Percentiles rank a stretch among this genome's conserved stretches.
These are phyloP conservation scores for Branchellion lobata DNA, from an alignment of 2,888 invertebrate genomes.

Conservation along the genomic window DNA sequence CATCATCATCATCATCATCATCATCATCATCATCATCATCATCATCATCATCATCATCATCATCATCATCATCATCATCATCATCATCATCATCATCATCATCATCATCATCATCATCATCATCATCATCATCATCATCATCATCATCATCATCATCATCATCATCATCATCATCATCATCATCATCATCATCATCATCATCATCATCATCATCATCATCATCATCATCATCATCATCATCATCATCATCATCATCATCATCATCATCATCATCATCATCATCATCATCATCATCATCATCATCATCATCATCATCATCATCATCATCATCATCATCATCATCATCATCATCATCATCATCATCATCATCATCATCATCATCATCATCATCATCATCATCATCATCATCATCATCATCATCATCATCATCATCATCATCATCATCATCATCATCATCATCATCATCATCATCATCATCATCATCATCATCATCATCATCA, in stretches of 20 bases:
- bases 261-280: slow-evolving; percentile 9
- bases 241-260: slow-evolving; percentile 24
- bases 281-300: slow-evolving; percentile 32
- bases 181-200: slow-evolving; percentile 32
- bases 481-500: slow-evolving; percentile 27
- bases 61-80: slow-evolving; percentile 17
- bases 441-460: slow-evolving; percentile 40
- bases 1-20: slow-evolving; percentile 8
- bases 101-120: slow-evolving; percentile 8
- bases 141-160: slow-evolving; percentile 20
- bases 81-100: slow-evolving; percentile 30
- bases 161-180: slow-evolving; percentile 13
- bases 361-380: slow-evolving; percentile 45
- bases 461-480: slow-evolving; percentile 31
- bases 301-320: slow-evolving; percentile 10
- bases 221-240: slow-evolving; percentile 29
- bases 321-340: slow-evolving; percentile 30
- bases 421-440: slow-evolving; percentile 32
- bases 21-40: slow-evolving; percentile 33
- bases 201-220: slow-evolving; percentile 8
- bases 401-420: slow-evolving; percentile 35
- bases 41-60: slow-evolving; percentile 16
- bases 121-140: slow-evolving; percentile 31
- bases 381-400: slow-evolving; percentile 48
- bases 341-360: no score